phyloP scores from a whole-genome alignment of 2,113 vertebrate species.

The Hemibagrus wyckioides region DNA sequence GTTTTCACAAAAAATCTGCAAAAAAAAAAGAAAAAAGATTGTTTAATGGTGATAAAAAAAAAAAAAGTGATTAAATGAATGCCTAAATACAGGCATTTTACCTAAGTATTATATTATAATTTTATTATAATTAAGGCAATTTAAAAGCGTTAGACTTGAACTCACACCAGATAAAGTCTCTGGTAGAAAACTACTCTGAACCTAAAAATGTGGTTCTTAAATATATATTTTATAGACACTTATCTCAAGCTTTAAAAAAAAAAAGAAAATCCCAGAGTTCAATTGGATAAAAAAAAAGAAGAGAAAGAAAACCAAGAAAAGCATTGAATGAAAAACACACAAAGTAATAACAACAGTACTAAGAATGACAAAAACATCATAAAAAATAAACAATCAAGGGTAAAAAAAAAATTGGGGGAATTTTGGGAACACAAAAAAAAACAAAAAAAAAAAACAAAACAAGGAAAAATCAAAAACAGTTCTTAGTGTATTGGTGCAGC shows the following conservation, averaged over 20 bases:
- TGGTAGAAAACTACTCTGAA: constrained; percentile 47
- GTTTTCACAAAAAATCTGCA: constrained; percentile 35
- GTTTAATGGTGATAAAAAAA: constrained; percentile 31
- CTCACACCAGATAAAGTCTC: constrained; percentile 46
- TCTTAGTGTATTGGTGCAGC: constrained; percentile 49
- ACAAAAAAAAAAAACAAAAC: constrained; percentile 49
- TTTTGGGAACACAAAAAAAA: neutral
- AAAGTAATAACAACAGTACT: constrained; percentile 39
- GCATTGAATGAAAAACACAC: constrained; percentile 56
- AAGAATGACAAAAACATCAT: constrained; percentile 2
- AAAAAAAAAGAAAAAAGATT: constrained; percentile 24
- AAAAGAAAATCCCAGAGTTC: constrained; percentile 47
- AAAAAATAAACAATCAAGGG: constrained; percentile 45
- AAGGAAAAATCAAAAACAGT: constrained; percentile 54
- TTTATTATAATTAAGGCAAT: constrained; percentile 66
- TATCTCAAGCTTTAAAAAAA: constrained; percentile 50
- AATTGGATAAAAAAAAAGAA: constrained; percentile 47
- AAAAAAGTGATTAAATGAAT: constrained; percentile 40
- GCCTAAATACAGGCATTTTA: constrained; percentile 34
- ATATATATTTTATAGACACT: constrained; percentile 45
- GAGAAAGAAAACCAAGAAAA: constrained; percentile 40
- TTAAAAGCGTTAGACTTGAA: constrained; percentile 54
- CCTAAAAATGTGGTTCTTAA: constrained; percentile 45
- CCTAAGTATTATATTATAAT: constrained; percentile 31
- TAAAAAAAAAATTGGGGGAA: constrained; percentile 34